These are phyloP conservation scores for Caenorhabditis zanzibari DNA, from an alignment of 2,888 invertebrate species.

Conservation along the genomic window DNA sequence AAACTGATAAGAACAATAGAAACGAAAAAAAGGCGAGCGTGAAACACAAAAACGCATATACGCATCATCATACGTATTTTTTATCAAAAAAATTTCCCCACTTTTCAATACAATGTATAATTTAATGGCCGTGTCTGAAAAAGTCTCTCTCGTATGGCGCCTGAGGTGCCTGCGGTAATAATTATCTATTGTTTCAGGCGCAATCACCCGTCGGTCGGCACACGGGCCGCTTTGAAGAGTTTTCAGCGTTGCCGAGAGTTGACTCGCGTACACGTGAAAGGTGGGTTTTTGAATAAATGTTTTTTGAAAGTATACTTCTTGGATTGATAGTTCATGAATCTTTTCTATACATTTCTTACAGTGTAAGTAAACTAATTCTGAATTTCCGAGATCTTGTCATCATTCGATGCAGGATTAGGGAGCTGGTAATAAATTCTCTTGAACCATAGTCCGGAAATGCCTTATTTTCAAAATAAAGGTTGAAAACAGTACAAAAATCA, in stretches of 20 bases:
- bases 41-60: conserved; percentile 14
- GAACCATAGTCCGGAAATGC: too few species aligned
- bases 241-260: conserved; percentile 40
- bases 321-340: too few species aligned
- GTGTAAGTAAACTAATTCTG: too few species aligned
- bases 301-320: too few species aligned
- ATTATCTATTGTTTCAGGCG: conserved; percentile 57
- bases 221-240: conserved; percentile 54
- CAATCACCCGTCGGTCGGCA: conserved; percentile 65
- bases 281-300: conserved; percentile 24
- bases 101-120: conserved; percentile 33
- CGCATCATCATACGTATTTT: conserved; percentile 49
- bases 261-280: conserved; percentile 61
- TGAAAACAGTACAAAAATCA: too few species aligned
- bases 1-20: conserved; percentile 38
- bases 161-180: conserved; percentile 19
- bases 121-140: conserved; percentile 44
- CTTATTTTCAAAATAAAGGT: too few species aligned
- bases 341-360: too few species aligned
- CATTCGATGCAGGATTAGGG: too few species aligned
- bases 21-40: conserved; percentile 27
- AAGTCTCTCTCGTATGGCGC: conserved; percentile 19
- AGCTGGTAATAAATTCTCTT: too few species aligned
- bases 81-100: conserved; percentile 35
- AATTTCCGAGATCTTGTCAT: too few species aligned